Evolutionary conservation across 2,888 invertebrate species (phyloP).

Genomic region (Hylaea fasciaria): DNA sequence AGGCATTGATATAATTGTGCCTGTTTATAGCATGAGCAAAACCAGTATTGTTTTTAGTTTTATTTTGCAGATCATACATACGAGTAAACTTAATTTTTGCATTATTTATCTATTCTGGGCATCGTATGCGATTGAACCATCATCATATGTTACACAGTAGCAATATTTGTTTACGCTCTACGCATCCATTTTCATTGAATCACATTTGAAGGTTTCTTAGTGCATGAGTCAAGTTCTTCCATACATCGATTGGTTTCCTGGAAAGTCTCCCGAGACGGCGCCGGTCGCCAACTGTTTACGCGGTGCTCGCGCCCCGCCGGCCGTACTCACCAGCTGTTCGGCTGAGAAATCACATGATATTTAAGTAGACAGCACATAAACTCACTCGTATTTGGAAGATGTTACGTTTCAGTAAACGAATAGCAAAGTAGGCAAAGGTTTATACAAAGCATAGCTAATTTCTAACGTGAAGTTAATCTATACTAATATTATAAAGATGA

Average conservation of each 20-base stretch:
- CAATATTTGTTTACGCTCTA: slow-evolving; percentile 12
- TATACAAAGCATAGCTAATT: no score
- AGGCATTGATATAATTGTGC: no score
- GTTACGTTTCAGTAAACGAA: no score
- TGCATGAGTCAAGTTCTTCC: slow-evolving; percentile 40
- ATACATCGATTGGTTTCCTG: slow-evolving; percentile 37
- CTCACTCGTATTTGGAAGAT: background rate
- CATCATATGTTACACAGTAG: slow-evolving; percentile 3
- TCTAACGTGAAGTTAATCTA: no score
- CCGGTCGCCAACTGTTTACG: slow-evolving; percentile 42
- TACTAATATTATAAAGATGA: no score
- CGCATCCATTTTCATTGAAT: slow-evolving; percentile 19
- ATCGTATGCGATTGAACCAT: background rate
- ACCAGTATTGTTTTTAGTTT: background rate
- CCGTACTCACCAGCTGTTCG: slow-evolving; percentile 22
- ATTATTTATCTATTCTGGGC: no score
- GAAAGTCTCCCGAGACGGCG: slow-evolving; percentile 32
- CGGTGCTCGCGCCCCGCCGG: background rate
- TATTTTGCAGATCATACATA: no score
- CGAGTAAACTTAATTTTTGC: no score
- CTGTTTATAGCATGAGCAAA: no score
- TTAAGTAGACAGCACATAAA: slow-evolving; percentile 1
- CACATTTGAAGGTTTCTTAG: slow-evolving; percentile 25
- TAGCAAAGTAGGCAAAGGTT: no score
- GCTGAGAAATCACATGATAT: slow-evolving; percentile 2